Evolutionary conservation across 2,888 invertebrate genomes (phyloP).

Genomic region (Scaptomyza polygonia): DNA sequence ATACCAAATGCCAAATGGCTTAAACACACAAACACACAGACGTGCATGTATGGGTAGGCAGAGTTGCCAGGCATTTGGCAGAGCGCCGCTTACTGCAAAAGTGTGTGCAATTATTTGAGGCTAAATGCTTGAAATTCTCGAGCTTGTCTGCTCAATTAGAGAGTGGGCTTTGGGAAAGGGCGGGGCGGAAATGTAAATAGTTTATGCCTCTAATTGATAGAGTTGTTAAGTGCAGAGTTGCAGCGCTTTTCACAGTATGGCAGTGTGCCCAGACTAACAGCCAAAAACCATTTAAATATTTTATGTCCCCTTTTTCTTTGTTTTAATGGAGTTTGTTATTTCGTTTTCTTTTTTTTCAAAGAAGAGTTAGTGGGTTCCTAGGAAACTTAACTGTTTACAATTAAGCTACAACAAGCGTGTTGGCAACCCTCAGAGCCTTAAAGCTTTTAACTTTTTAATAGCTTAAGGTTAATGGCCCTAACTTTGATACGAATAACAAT

Average conservation of each 20-base stretch:
- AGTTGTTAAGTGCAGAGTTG: slow-evolving; percentile 23
- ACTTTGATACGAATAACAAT: not conserved
- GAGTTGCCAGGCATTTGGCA: slow-evolving; percentile 47
- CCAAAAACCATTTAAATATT: not conserved
- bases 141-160: slow-evolving; percentile 21
- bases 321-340: not conserved
- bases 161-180: no score
- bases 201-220: slow-evolving; percentile 11
- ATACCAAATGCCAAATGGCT: slow-evolving; percentile 28
- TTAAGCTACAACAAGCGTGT: not conserved
- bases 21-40: slow-evolving; percentile 16
- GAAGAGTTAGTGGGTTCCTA: not conserved
- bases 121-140: slow-evolving; percentile 17
- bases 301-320: not conserved
- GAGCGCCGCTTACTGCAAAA: slow-evolving; percentile 39
- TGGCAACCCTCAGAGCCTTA: not conserved
- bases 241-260: not conserved
- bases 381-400: slow-evolving; percentile 5
- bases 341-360: not conserved
- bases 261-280: not conserved
- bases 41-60: slow-evolving; percentile 11
- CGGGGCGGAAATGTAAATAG: not conserved
- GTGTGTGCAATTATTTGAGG: slow-evolving; percentile 30
- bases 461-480: not conserved
- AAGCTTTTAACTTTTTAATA: not conserved